Conservation (phyloP, 2,888 invertebrate species). For the Bombyx huttoni region DNA sequence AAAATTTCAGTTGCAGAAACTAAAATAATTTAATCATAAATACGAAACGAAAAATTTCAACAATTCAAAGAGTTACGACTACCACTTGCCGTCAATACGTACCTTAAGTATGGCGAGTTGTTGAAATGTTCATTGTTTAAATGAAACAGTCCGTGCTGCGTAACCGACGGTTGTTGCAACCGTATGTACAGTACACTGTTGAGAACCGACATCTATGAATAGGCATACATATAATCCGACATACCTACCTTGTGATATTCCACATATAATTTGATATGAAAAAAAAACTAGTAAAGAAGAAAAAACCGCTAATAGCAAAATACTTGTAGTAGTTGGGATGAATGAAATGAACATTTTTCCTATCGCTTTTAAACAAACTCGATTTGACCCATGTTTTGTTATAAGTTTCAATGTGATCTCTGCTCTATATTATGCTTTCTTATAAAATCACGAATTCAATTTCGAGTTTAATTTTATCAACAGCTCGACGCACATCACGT, state of each 20-base stretch:
- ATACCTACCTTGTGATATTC: neutral
- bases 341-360: no score
- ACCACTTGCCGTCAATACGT: neutral
- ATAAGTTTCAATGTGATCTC: no score
- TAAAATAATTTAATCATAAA: no score
- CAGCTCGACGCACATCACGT: conserved; percentile 29
- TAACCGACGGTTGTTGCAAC: neutral
- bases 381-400: no score
- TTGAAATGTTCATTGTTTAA: neutral
- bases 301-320: no score
- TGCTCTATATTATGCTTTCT: conserved; percentile 21
- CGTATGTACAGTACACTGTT: neutral
- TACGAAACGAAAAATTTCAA: no score
- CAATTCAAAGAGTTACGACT: no score
- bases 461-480: conserved; percentile 38
- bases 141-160: neutral
- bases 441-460: conserved; percentile 24
- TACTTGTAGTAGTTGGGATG: no score
- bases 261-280: neutral
- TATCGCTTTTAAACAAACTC: no score
- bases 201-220: neutral
- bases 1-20: no score
- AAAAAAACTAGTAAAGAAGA: no score
- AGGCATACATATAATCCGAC: neutral
- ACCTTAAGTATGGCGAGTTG: neutral